Evolutionary conservation across 2,888 invertebrate genomes (phyloP).

Genomic region (Aspidiotus rigidus): DNA sequence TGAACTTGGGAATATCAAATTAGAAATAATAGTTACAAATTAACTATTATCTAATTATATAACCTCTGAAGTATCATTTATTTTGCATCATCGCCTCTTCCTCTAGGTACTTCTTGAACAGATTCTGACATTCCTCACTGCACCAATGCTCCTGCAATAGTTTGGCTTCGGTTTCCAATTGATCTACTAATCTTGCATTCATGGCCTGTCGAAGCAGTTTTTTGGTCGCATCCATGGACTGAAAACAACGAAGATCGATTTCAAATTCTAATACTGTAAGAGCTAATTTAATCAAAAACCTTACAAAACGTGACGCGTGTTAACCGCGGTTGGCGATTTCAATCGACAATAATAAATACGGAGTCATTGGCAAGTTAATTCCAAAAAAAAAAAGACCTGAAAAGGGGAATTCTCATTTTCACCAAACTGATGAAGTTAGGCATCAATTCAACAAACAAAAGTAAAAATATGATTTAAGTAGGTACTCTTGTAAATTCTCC

Average conservation of each 20-base stretch:
- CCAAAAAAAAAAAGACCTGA: background rate
- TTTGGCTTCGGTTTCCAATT: conserved; percentile 58
- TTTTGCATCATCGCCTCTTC: conserved; percentile 23
- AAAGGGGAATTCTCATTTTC: background rate
- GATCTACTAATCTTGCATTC: conserved; percentile 50
- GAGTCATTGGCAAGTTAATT: background rate
- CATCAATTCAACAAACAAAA: no score
- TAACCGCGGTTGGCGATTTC: no score
- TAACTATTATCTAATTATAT: background rate
- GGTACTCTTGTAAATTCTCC: no score
- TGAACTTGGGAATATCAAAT: no score
- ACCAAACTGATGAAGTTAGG: no score
- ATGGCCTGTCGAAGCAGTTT: conserved; percentile 52
- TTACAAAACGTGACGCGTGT: no score
- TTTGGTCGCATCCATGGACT: conserved; percentile 57
- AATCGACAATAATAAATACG: no score
- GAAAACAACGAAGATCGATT: conserved; percentile 42
- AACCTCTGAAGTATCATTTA: conserved; percentile 3
- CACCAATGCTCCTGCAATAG: conserved; percentile 65
- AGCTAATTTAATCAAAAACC: no score
- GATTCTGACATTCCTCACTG: conserved; percentile 57
- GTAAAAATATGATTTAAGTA: no score
- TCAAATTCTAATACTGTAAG: background rate
- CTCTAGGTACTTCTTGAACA: conserved; percentile 36
- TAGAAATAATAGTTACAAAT: background rate